phyloP scores from a whole-genome alignment of 1,140 invertebrate species.

The Drosophila tropicalis region DNA sequence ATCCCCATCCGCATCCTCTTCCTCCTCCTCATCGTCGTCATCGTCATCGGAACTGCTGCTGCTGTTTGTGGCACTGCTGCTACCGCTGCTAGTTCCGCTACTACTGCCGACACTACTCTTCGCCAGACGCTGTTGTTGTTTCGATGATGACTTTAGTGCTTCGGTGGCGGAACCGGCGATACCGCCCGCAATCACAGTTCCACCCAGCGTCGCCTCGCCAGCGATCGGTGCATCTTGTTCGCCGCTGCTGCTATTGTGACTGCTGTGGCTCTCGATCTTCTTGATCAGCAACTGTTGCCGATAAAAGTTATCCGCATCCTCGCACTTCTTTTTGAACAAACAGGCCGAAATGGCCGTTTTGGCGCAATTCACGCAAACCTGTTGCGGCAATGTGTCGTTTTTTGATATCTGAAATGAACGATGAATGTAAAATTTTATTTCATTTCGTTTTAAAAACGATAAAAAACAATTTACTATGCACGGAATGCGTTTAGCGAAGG shows the following conservation, averaged over 20 bases:
- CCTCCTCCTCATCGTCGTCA: constrained; percentile 43
- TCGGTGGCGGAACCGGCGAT: constrained; percentile 17
- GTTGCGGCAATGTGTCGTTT: constrained; percentile 76
- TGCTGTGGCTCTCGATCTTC: constrained; percentile 59
- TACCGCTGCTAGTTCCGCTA: constrained; percentile 29
- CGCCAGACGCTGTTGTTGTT: constrained; percentile 14
- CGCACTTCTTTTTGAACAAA: constrained; percentile 78
- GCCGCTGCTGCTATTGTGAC: constrained; percentile 16
- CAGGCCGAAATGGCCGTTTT: constrained; percentile 77
- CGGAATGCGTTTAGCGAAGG: too few relatives aligned
- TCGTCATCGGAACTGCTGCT: constrained; percentile 61
- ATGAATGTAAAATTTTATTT: neutral
- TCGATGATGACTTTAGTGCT: constrained; percentile 19
- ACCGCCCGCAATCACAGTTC: neutral
- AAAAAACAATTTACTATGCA: too few relatives aligned
- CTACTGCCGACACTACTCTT: constrained; percentile 40
- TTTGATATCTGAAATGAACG: constrained; percentile 34
- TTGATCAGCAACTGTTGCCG: constrained; percentile 75
- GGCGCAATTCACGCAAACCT: constrained; percentile 76
- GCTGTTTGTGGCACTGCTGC: constrained; percentile 55
- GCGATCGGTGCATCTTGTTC: neutral
- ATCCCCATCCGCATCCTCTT: constrained; percentile 22
- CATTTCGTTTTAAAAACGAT: too few relatives aligned
- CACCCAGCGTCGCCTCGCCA: neutral
- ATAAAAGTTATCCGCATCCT: constrained; percentile 79